phyloP scores from a whole-genome alignment of 2,888 invertebrate genomes.

The Nowickia ferox region DNA sequence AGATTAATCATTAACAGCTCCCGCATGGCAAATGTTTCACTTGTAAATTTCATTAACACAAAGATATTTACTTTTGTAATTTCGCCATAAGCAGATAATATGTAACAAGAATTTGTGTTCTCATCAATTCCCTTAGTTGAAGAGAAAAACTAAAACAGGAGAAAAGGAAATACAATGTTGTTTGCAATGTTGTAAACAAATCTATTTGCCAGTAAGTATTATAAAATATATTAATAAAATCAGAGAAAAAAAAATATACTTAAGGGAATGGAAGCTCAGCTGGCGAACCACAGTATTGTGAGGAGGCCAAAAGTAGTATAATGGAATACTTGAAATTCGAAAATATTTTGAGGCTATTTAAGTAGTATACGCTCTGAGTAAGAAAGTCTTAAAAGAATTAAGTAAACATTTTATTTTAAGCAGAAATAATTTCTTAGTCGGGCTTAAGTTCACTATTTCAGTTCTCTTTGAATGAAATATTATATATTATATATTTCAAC shows the following conservation, averaged over 20 bases:
- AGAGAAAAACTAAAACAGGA: neutral
- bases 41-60: constrained; percentile 30
- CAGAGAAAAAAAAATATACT: neutral
- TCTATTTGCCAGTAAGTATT: constrained; percentile 50
- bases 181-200: constrained; percentile 56
- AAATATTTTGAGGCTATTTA: too few species aligned
- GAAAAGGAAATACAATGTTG: neutral
- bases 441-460: too few species aligned
- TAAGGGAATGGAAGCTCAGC: neutral
- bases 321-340: too few species aligned
- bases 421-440: too few species aligned
- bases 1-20: constrained; percentile 50
- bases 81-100: neutral
- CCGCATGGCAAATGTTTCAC: neutral
- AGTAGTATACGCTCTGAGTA: too few species aligned
- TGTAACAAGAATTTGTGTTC: constrained; percentile 61
- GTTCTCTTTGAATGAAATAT: too few species aligned
- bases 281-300: too few species aligned
- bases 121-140: constrained; percentile 53
- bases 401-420: too few species aligned
- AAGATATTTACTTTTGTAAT: neutral
- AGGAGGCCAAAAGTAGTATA: too few species aligned
- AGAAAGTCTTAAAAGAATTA: too few species aligned
- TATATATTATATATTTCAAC: too few species aligned
- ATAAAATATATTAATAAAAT: constrained; percentile 24